Base-by-base conservation (phyloP, 2,113 vertebrate genomes). In the Thamnophis sirtalis region DNA sequence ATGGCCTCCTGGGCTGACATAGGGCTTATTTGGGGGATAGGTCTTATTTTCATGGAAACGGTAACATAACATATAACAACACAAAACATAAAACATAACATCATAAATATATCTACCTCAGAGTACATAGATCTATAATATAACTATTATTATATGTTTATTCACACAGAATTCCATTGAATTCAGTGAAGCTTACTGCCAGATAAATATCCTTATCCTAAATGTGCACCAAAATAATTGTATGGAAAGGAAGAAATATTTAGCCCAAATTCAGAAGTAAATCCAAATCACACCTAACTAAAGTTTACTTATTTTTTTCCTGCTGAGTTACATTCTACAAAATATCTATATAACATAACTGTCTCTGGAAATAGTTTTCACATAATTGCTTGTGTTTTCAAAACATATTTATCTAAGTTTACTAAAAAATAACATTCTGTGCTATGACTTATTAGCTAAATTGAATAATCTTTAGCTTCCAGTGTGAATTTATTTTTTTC, bases 281-380 rank as follows among this genome's bases (percentile, higher is more conserved):
- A 80, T 80, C 73, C 17, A 80, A 43, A 80, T 38, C 73, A 80
- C 73, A 80, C 17, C 7, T 38, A 21, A 21, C 33, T 80, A 43
- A 80, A 80, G 73, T 21, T 80, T 80, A 80, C 26, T 68, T 51
- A 63, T 73, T 87, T 80, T 63, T n/a, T 8, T 6, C 8, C 22
- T 60, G 51, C 53, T 91, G 85, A 89, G 11, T 26, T 87, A 93
- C 21, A 3, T 93, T 95, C n/a, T 92, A 49, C 48, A 15, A n/a
- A 91, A 21, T 49, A 89, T 4, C 58, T 84, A 84, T 2, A 11
- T 3, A 89, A 24, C 56, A 87, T 55, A 90, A 48, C 6, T 56
- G 48, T 51, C 80, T 84, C 89, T 1, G 73, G 48, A 91, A 88
- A 93, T 85, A 48, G 63, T 50, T 33, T 49, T 33, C 63, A 73